Conservation (phyloP, 2,113 vertebrate species). For the Pseudopipra pipra region DNA sequence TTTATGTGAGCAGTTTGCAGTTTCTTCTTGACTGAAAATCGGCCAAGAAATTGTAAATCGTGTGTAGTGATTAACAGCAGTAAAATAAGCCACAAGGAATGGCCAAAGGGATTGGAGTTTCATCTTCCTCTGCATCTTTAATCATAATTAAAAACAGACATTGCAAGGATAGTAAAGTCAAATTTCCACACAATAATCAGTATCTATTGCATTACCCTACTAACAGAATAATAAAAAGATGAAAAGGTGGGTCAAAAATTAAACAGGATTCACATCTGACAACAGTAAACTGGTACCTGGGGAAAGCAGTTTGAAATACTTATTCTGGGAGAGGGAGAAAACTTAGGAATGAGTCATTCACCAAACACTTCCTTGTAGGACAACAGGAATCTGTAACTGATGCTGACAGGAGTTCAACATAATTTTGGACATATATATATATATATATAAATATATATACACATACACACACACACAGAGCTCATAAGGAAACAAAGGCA, state of each 20-base stretch:
- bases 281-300: neutral
- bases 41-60: constrained; percentile 43
- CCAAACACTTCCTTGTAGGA: neutral
- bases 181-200: neutral
- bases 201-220: neutral
- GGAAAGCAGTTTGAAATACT: neutral
- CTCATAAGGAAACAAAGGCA: neutral
- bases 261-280: neutral
- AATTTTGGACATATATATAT: neutral
- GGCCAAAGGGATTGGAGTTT: neutral
- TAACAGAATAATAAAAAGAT: neutral
- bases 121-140: neutral
- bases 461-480: neutral
- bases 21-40: constrained; percentile 45
- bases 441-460: neutral
- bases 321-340: neutral
- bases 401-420: neutral
- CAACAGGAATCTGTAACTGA: neutral
- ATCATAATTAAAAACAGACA: neutral
- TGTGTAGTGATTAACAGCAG: neutral
- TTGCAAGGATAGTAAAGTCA: neutral
- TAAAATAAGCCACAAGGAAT: neutral
- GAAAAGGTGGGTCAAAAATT: neutral
- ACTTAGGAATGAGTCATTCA: neutral
- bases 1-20: constrained; percentile 32